Percentiles rank a stretch among this genome's conserved stretches.
Evolutionary conservation across 2,797 vertebrate genomes (phyloP).

Genomic region (Geotrypetes seraphini): DNA sequence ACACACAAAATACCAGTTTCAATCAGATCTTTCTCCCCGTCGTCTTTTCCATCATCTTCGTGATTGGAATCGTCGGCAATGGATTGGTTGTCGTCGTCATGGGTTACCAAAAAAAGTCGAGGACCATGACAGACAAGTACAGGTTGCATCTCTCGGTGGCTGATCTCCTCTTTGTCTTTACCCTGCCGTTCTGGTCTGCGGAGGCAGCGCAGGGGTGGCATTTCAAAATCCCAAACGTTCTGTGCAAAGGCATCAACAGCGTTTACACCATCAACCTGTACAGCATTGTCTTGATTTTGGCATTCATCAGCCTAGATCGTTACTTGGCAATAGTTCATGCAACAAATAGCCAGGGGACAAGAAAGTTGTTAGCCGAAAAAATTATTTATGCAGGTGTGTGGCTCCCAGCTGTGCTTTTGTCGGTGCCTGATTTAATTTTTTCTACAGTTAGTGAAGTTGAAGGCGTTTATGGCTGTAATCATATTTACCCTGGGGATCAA

Average conservation of each 20-base stretch:
- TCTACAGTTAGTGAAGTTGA: conserved; percentile 43
- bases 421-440: conserved; percentile 90
- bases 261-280: conserved; percentile 96
- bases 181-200: conserved; percentile 92
- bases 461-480: conserved; percentile 63
- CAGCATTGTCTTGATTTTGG: conserved; percentile 90
- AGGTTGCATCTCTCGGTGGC: conserved; percentile 90
- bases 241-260: conserved; percentile 83
- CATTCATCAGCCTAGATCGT: conserved; percentile 91
- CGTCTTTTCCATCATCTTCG: conserved; percentile 83
- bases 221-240: conserved; percentile 72
- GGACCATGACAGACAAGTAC: conserved; percentile 95
- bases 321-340: conserved; percentile 90
- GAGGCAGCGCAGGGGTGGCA: conserved; percentile 80
- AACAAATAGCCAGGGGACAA: conserved; percentile 78
- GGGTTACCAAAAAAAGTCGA: conserved; percentile 89
- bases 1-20: conserved; percentile 51
- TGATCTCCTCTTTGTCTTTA: conserved; percentile 87
- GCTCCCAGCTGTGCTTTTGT: conserved; percentile 77
- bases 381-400: conserved; percentile 84
- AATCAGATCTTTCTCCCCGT: conserved; percentile 80
- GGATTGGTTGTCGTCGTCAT: conserved; percentile 89
- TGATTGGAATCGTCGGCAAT: conserved; percentile 86
- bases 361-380: conserved; percentile 74
- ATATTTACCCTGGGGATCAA: conserved; percentile 66